These are phyloP conservation scores for Nemopilema nomurai DNA, from an alignment of 30 jellyfish, hydroid and myxozoan genomes.

Conservation along the genomic window DNA sequence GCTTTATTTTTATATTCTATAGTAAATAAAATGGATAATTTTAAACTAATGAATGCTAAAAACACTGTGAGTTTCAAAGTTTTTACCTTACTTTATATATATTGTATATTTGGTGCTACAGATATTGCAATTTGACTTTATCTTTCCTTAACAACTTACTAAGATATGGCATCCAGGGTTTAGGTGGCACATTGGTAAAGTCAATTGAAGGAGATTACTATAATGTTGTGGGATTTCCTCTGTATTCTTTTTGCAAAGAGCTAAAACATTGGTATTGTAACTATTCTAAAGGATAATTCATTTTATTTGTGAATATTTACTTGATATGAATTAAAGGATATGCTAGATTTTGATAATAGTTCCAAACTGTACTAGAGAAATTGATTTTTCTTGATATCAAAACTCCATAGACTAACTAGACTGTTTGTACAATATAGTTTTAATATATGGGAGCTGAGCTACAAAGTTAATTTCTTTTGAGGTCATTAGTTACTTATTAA, in stretches of 20 bases:
- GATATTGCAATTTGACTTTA: neutral
- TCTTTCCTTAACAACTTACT: slow-evolving; percentile 14
- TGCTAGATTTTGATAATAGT: too few species aligned
- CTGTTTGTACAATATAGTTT: neutral
- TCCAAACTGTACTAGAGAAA: too few species aligned
- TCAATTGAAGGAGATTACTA: slow-evolving; percentile 86
- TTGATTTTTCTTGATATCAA: too few species aligned
- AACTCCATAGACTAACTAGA: neutral
- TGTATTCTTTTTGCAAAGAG: slow-evolving; percentile 81
- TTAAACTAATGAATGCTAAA: too few species aligned
- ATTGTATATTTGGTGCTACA: neutral
- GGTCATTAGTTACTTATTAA: too few species aligned
- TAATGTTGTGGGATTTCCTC: slow-evolving; percentile 95
- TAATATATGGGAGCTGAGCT: neutral
- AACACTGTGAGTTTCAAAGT: neutral
- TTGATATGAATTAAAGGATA: too few species aligned
- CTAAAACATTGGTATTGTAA: slow-evolving; percentile 53
- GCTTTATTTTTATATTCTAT: too few species aligned
- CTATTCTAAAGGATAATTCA: neutral
- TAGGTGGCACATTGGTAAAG: slow-evolving; percentile 89
- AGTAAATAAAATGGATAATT: too few species aligned
- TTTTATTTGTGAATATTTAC: neutral
- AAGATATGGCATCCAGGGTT: slow-evolving; percentile 96
- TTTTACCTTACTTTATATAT: neutral
- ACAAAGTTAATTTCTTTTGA: neutral